A percentile compares a stretch with the other conserved stretches of the same genome.
These are phyloP conservation scores for Apteryx owenii DNA, from an alignment of 2,113 vertebrate genomes.

Conservation along the genomic window DNA sequence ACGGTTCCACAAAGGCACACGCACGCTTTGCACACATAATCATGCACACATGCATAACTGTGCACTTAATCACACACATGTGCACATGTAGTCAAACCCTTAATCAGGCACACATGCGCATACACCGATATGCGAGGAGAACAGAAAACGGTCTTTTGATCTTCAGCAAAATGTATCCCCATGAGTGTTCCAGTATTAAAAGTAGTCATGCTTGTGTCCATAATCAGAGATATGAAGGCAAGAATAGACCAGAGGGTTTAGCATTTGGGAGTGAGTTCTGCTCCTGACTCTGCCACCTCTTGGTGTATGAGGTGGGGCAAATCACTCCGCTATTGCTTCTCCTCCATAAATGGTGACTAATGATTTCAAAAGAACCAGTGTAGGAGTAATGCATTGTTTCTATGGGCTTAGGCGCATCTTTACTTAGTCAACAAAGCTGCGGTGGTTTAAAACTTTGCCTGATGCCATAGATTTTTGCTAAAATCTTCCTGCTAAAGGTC, in stretches of 20 bases:
- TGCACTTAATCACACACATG: fast-evolving
- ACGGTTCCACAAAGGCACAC: neutral
- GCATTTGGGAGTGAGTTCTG: neutral
- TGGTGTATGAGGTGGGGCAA: neutral
- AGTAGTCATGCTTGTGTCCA: fast-evolving
- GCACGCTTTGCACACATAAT: fast-evolving
- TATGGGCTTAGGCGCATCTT: neutral
- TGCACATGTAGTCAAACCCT: neutral
- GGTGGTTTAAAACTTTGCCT: neutral
- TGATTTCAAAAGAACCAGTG: neutral
- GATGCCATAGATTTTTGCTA: neutral
- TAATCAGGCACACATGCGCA: fast-evolving
- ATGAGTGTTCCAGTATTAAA: too few species aligned
- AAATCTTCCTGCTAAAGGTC: neutral
- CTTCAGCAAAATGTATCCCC: neutral
- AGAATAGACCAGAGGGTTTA: neutral
- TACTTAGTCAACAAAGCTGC: neutral
- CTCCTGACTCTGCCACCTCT: neutral
- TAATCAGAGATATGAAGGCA: neutral
- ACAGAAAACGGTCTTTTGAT: neutral
- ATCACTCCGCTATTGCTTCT: neutral
- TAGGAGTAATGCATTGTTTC: neutral
- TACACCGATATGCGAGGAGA: fast-evolving
- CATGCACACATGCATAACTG: fast-evolving
- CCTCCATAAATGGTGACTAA: neutral